phyloP scores from a whole-genome alignment of 2,888 invertebrate species.

The Volucella bombylans region DNA sequence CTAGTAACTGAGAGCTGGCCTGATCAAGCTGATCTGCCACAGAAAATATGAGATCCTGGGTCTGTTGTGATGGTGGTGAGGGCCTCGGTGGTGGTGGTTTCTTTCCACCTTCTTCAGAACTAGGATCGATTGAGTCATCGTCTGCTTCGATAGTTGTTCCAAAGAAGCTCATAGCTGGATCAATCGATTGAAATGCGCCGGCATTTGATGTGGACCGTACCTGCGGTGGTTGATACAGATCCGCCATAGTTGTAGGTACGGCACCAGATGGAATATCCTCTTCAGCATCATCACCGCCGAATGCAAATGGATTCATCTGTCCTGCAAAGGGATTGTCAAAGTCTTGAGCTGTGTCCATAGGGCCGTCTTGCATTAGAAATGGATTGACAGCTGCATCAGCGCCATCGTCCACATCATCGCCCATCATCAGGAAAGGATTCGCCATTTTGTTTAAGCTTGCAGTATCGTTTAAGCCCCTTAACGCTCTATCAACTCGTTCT shows the following conservation, averaged over 20 bases:
- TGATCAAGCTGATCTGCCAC: conserved; percentile 95
- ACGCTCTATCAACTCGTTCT: conserved; percentile 87
- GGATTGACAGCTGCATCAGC: conserved; percentile 85
- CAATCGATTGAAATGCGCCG: conserved; percentile 75
- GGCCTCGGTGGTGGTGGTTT: conserved; percentile 83
- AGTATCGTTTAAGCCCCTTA: conserved; percentile 68
- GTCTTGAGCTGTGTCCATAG: conserved; percentile 76
- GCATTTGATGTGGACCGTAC: conserved; percentile 28
- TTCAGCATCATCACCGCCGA: conserved; percentile 83
- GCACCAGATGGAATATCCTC: conserved; percentile 72
- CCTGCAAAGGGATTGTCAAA: conserved; percentile 88
- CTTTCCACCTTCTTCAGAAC: conserved; percentile 78
- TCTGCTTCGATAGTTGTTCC: conserved; percentile 82
- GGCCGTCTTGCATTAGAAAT: conserved; percentile 85
- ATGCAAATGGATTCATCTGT: conserved; percentile 87
- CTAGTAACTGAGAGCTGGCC: conserved; percentile 91
- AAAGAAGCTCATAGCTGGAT: conserved; percentile 82
- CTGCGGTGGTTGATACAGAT: conserved; percentile 62
- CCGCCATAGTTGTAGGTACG: conserved; percentile 67
- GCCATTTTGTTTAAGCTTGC: conserved; percentile 84
- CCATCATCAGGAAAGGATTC: conserved; percentile 91
- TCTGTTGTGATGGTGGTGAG: conserved; percentile 89
- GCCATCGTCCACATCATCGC: conserved; percentile 85
- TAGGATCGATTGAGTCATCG: conserved; percentile 78
- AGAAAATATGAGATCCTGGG: conserved; percentile 91